These are phyloP conservation scores for Carduelis carduelis DNA, from an alignment of 2,797 vertebrate species.

Conservation along the genomic window DNA sequence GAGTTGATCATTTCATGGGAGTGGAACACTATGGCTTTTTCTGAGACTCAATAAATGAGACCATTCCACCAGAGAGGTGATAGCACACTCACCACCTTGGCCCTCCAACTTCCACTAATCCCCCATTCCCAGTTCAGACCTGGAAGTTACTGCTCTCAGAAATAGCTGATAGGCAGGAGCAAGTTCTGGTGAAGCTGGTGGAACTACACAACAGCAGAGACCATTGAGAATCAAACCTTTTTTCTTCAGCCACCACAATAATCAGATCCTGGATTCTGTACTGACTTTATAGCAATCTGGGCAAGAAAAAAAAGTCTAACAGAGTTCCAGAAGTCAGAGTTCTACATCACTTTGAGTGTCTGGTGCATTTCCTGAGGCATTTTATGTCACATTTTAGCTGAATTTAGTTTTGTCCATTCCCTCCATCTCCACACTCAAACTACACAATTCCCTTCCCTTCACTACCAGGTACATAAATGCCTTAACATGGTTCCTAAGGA, in stretches of 20 bases:
- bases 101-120: background rate
- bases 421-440: background rate
- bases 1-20: background rate
- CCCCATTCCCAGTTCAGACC: background rate
- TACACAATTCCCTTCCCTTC: background rate
- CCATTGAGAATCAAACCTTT: background rate
- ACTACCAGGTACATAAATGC: background rate
- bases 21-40: background rate
- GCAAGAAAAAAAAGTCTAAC: background rate
- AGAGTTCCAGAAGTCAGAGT: background rate
- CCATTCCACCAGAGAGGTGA: background rate
- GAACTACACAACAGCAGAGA: background rate
- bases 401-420: background rate
- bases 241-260: background rate
- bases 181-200: background rate
- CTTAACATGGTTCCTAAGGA: background rate
- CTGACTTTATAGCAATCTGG: background rate
- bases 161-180: background rate
- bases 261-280: background rate
- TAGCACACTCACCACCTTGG: background rate
- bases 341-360: background rate
- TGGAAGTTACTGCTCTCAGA: background rate
- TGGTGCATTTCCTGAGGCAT: background rate
- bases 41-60: background rate
- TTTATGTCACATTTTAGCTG: background rate